A percentile compares a stretch with the other conserved stretches of the same genome.
Conservation (phyloP, 2,113 vertebrate species). For the Nyctibius bracteatus region DNA sequence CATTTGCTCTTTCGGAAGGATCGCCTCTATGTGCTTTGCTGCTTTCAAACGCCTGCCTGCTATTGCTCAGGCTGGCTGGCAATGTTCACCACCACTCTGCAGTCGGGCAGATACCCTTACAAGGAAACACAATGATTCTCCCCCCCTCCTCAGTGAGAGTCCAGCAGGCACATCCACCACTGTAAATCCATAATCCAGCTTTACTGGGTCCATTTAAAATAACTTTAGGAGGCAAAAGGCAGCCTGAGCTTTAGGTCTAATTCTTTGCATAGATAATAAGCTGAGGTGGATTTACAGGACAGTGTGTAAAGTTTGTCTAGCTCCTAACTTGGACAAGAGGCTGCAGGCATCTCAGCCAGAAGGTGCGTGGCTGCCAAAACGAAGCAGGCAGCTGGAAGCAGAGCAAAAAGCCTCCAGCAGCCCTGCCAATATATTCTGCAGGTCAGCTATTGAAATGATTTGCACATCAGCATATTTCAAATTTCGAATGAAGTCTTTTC, state of each 20-base stretch:
- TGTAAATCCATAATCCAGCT: background rate
- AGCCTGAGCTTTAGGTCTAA: background rate
- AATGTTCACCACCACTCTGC: accelerated
- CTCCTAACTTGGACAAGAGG: constrained; percentile 33
- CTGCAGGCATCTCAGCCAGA: background rate
- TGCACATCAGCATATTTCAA: constrained; percentile 18
- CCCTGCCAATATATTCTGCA: constrained; percentile 14
- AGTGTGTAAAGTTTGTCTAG: background rate
- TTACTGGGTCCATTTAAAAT: background rate
- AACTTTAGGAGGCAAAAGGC: background rate
- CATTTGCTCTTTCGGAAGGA: background rate
- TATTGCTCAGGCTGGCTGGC: background rate
- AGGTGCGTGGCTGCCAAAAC: background rate
- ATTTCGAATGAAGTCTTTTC: background rate
- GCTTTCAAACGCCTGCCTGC: background rate
- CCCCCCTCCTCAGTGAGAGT: background rate
- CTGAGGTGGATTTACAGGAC: background rate
- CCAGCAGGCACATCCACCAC: background rate
- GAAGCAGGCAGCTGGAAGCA: background rate
- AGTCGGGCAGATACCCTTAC: background rate
- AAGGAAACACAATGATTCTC: accelerated
- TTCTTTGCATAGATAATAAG: background rate
- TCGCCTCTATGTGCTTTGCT: background rate
- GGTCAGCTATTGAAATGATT: constrained; percentile 36
- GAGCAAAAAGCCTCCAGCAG: background rate